These are phyloP conservation scores for Sepioteuthis lessoniana DNA, from an alignment of 2,888 invertebrate species.

Conservation along the genomic window DNA sequence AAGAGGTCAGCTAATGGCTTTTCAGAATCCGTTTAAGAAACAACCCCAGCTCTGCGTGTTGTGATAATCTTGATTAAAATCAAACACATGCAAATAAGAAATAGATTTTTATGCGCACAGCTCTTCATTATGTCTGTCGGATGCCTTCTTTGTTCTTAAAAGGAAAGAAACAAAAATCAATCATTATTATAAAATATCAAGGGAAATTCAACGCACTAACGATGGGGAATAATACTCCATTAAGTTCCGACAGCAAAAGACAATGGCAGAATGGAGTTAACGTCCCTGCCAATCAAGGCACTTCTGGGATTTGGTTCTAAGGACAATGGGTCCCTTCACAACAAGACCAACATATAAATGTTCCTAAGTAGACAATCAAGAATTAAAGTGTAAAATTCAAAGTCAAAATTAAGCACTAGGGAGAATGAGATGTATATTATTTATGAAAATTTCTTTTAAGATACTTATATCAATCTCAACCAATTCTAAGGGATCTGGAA, in stretches of 20 bases:
- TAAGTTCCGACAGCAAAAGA: background rate
- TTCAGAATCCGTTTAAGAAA: background rate
- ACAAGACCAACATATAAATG: background rate
- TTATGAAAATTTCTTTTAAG: too few species aligned
- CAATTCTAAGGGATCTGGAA: too few species aligned
- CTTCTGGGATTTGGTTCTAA: background rate
- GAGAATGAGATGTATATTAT: background rate
- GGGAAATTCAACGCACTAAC: background rate
- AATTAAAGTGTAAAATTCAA: background rate
- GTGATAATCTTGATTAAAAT: conserved; percentile 41
- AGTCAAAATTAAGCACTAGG: too few species aligned
- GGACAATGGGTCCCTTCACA: background rate
- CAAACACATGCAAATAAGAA: conserved; percentile 45
- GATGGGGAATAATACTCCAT: too few species aligned
- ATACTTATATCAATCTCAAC: too few species aligned
- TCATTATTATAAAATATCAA: background rate
- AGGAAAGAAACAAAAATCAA: background rate
- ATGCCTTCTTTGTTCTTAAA: background rate
- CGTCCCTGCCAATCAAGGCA: background rate
- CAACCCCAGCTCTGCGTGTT: background rate
- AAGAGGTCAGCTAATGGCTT: conserved; percentile 44
- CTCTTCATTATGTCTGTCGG: background rate
- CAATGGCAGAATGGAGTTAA: background rate
- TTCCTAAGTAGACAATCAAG: background rate
- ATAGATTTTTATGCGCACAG: background rate